A percentile compares a stretch with the other conserved stretches of the same genome.
These are phyloP conservation scores for Leptopilina clavipes DNA, from an alignment of 1,140 invertebrate genomes.

Conservation along the genomic window DNA sequence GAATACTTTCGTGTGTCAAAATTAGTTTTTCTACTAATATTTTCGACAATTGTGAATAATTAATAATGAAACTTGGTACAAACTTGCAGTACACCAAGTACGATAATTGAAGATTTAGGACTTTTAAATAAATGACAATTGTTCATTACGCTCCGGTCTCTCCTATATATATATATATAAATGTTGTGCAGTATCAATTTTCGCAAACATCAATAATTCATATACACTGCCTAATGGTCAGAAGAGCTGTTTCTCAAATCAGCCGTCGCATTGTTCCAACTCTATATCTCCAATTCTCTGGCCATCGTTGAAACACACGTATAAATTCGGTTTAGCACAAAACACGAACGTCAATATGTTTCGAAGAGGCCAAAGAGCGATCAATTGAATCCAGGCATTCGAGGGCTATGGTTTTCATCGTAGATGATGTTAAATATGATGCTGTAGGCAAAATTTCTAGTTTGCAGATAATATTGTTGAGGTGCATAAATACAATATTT, in stretches of 20 bases:
- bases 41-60: neutral
- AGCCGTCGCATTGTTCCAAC: neutral
- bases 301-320: conserved; percentile 9
- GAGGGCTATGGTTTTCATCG: conserved; percentile 6
- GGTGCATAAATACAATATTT: too few species aligned
- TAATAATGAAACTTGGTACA: too few species aligned
- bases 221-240: conserved; percentile 24
- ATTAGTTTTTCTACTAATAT: too few species aligned
- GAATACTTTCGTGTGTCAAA: too few species aligned
- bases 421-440: neutral
- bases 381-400: conserved; percentile 31
- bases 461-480: too few species aligned
- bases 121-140: too few species aligned
- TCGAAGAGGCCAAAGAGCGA: conserved; percentile 26
- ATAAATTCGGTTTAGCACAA: conserved; percentile 21
- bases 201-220: conserved; percentile 25
- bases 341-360: conserved; percentile 30
- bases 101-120: too few species aligned
- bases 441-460: too few species aligned
- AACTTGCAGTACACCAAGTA: too few species aligned
- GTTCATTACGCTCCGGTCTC: neutral
- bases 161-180: neutral
- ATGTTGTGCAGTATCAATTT: conserved; percentile 12
- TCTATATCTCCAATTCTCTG: conserved; percentile 20
- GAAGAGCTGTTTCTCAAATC: conserved; percentile 29